These are phyloP conservation scores for Lithophane semibrunnea DNA, from an alignment of 2,888 invertebrate species.

Conservation along the genomic window DNA sequence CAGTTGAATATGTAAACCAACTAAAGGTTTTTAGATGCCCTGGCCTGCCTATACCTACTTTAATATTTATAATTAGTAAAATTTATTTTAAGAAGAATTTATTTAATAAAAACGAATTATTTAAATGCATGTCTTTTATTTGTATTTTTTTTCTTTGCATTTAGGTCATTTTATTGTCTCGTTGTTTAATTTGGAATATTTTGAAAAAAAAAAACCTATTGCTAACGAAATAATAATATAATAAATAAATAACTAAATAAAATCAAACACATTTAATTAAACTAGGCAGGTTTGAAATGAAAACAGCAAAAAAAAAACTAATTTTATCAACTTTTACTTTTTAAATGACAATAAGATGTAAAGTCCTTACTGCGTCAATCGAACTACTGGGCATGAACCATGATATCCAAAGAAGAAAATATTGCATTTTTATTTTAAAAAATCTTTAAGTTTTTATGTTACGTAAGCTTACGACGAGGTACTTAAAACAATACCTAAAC, in stretches of 20 bases:
- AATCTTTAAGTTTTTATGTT: neutral
- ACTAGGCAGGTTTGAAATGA: neutral
- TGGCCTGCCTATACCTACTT: conserved; percentile 3
- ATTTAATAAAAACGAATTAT: conserved; percentile 43
- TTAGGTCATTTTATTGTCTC: neutral
- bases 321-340: neutral
- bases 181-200: neutral
- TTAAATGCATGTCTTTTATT: conserved; percentile 55
- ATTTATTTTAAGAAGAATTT: conserved; percentile 60
- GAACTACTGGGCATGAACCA: neutral
- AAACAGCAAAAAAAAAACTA: neutral
- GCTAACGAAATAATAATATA: conserved; percentile 1
- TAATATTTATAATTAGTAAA: conserved; percentile 33
- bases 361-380: neutral
- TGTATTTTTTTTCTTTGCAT: conserved; percentile 10
- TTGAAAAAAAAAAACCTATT: neutral
- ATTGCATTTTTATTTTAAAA: neutral
- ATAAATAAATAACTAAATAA: conserved; percentile 26
- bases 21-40: neutral
- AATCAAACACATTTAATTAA: neutral
- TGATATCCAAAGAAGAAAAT: neutral
- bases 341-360: neutral
- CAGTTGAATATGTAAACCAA: neutral
- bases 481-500: neutral
- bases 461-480: neutral